These are phyloP conservation scores for Otis tarda DNA, from an alignment of 2,113 vertebrate species.

Conservation along the genomic window DNA sequence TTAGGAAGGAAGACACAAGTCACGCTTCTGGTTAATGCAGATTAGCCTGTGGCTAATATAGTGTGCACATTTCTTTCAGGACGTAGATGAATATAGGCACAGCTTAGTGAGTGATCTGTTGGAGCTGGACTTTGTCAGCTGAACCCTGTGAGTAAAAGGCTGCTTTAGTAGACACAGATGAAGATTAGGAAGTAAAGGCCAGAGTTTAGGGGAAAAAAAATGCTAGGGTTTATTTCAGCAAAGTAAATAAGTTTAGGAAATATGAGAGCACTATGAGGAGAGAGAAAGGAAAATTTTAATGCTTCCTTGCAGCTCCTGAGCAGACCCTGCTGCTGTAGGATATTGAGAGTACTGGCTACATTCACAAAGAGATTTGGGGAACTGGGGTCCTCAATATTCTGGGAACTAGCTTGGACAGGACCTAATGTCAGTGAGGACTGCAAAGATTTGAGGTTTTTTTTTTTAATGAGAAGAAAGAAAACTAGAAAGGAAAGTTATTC, in stretches of 20 bases:
- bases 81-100: not conserved
- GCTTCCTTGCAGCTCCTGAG: not conserved
- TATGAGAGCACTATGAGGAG: not conserved
- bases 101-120: not conserved
- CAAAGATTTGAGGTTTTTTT: not conserved
- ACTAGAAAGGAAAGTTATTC: not conserved
- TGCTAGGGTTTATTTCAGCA: not conserved
- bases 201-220: not conserved
- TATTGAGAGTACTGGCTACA: not conserved
- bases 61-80: not conserved
- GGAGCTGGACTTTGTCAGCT: not conserved
- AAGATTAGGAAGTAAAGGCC: not conserved
- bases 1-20: constrained; percentile 5
- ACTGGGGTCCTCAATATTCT: not conserved
- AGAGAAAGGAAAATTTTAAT: not conserved
- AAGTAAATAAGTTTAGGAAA: not conserved
- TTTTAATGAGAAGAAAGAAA: not conserved
- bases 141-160: not conserved
- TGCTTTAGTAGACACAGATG: not conserved
- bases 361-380: not conserved
- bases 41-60: constrained; percentile 11
- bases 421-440: not conserved
- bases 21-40: constrained; percentile 9
- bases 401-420: not conserved
- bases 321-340: not conserved